Conservation (phyloP, 1,140 invertebrate genomes). For the Bombus turneri region DNA sequence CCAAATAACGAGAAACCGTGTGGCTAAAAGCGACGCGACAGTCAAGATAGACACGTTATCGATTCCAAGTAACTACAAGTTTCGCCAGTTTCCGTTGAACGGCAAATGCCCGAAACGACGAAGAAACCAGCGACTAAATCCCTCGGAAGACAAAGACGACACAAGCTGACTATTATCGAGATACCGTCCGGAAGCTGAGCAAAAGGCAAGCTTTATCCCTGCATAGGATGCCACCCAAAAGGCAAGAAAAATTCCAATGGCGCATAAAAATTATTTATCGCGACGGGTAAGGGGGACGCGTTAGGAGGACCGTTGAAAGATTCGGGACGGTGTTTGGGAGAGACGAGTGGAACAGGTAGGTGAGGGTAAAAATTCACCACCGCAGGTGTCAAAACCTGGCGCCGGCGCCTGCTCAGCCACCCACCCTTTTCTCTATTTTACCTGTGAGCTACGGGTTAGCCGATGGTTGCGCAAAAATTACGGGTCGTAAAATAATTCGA, state of each 20-base stretch:
- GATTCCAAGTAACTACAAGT: too few species aligned
- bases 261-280: conserved; percentile 11
- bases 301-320: neutral
- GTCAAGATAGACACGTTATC: too few species aligned
- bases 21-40: too few species aligned
- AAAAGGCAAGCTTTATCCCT: too few species aligned
- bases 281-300: neutral
- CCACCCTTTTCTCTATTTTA: conserved; percentile 57
- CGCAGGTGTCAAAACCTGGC: conserved; percentile 59
- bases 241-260: neutral
- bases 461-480: conserved; percentile 75
- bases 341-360: conserved; percentile 42
- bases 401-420: conserved; percentile 63
- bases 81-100: too few species aligned
- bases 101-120: neutral
- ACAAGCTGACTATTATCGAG: neutral
- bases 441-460: conserved; percentile 53
- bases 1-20: neutral
- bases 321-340: conserved; percentile 22
- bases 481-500: conserved; percentile 50
- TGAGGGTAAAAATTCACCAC: conserved; percentile 42
- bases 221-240: too few species aligned
- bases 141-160: too few species aligned
- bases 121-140: too few species aligned
- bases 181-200: accelerated